phyloP scores from a whole-genome alignment of 2,888 invertebrate species.

The Lacanobia wlatinum region DNA sequence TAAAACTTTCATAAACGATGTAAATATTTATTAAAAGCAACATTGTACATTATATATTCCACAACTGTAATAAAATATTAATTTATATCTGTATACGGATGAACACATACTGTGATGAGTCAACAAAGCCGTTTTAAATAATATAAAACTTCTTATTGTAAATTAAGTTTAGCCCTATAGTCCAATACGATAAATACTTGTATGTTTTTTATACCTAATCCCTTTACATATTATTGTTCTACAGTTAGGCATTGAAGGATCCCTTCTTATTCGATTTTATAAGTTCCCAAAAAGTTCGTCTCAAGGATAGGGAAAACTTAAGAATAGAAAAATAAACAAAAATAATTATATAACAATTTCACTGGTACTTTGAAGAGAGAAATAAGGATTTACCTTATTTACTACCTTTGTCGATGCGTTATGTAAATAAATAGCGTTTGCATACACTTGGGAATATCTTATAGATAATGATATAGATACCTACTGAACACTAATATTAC shows the following conservation, averaged over 20 bases:
- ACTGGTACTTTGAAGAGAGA: neutral
- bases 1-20: conserved; percentile 50
- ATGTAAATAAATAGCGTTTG: conserved; percentile 19
- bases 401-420: conserved; percentile 6
- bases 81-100: conserved; percentile 55
- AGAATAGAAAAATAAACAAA: neutral
- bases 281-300: conserved; percentile 12
- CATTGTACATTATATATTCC: conserved; percentile 66
- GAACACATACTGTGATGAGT: conserved; percentile 56
- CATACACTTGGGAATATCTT: conserved; percentile 22
- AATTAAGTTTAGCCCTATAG: conserved; percentile 24
- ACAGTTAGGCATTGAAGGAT: conserved; percentile 24
- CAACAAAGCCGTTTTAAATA: conserved; percentile 42
- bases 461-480: conserved; percentile 8
- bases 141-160: conserved; percentile 28
- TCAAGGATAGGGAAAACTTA: conserved; percentile 11
- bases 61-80: conserved; percentile 64
- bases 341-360: neutral
- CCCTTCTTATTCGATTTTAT: conserved; percentile 19
- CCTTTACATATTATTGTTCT: conserved; percentile 39
- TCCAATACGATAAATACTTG: conserved; percentile 6
- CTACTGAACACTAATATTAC: conserved; percentile 1
- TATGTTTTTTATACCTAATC: neutral
- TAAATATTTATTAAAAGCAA: conserved; percentile 66
- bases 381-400: neutral